Conservation (phyloP, 2,888 invertebrate genomes). For the Sesia apiformis region DNA sequence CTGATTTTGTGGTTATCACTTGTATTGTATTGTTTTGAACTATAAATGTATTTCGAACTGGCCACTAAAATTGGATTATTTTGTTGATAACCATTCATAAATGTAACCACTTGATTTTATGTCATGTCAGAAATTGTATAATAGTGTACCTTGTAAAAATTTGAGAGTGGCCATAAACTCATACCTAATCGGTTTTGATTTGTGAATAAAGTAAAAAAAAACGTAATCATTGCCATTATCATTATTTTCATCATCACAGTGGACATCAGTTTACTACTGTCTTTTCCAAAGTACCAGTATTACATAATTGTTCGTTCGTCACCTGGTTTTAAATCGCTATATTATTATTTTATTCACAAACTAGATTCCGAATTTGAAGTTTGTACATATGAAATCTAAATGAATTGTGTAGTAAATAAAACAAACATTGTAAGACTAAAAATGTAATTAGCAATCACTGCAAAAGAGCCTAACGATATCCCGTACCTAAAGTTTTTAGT, state of each 20-base stretch:
- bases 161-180: too few species aligned
- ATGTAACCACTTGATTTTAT: too few species aligned
- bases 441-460: slow-evolving; percentile 54
- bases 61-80: slow-evolving; percentile 33
- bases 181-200: too few species aligned
- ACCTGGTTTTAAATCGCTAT: slow-evolving; percentile 7
- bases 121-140: too few species aligned
- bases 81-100: too few species aligned
- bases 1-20: slow-evolving; percentile 31
- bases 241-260: too few species aligned
- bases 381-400: slow-evolving; percentile 62
- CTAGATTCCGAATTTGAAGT: slow-evolving; percentile 36
- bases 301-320: too few species aligned
- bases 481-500: slow-evolving; percentile 71
- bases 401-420: slow-evolving; percentile 48
- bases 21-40: slow-evolving; percentile 8
- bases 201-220: too few species aligned
- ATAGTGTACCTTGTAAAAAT: too few species aligned
- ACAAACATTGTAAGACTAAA: slow-evolving; percentile 32
- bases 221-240: too few species aligned
- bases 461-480: slow-evolving; percentile 62
- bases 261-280: too few species aligned
- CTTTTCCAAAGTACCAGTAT: too few species aligned
- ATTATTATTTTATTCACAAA: slow-evolving; percentile 28
- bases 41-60: slow-evolving; percentile 13